phyloP scores from a whole-genome alignment of 2,888 invertebrate species.

The Lasioglossum zephyrum region DNA sequence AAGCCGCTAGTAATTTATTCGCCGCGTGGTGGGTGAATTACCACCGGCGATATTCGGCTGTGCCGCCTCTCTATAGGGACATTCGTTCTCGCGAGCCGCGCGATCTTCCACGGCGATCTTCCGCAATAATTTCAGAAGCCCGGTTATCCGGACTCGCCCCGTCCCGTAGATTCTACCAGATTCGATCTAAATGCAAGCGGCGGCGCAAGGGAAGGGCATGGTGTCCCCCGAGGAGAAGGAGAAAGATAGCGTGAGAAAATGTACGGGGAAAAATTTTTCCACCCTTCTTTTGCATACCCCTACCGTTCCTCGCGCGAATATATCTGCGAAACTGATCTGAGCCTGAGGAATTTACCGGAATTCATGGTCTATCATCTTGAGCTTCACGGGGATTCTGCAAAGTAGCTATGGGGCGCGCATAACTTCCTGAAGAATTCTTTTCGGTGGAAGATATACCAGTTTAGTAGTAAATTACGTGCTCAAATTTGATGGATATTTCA shows the following conservation, averaged over 20 bases:
- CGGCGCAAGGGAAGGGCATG: not conserved
- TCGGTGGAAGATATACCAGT: not conserved
- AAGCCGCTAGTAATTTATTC: conserved; percentile 38
- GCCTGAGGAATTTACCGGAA: not conserved
- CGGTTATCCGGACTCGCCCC: conserved; percentile 35
- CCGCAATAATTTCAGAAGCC: conserved; percentile 52
- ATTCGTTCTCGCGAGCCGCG: conserved; percentile 29
- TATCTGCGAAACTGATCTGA: conserved; percentile 9
- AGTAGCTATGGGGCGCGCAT: not conserved
- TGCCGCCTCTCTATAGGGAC: conserved; percentile 16
- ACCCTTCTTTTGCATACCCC: not conserved
- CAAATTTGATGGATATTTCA: not conserved
- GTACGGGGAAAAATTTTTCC: conserved; percentile 11
- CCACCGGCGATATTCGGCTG: conserved; percentile 46
- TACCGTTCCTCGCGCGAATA: not conserved
- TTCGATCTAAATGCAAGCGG: conserved; percentile 52
- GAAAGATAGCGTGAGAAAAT: not conserved
- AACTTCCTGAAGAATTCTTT: not conserved
- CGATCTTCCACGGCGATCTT: conserved; percentile 45
- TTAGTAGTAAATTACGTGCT: not conserved
- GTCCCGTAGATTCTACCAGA: conserved; percentile 49
- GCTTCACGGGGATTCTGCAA: not conserved
- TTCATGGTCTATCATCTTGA: not conserved
- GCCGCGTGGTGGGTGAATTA: conserved; percentile 19
- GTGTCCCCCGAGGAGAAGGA: not conserved